Conservation (phyloP, 2,797 vertebrate species). For the Chiroxiphia lanceolata region DNA sequence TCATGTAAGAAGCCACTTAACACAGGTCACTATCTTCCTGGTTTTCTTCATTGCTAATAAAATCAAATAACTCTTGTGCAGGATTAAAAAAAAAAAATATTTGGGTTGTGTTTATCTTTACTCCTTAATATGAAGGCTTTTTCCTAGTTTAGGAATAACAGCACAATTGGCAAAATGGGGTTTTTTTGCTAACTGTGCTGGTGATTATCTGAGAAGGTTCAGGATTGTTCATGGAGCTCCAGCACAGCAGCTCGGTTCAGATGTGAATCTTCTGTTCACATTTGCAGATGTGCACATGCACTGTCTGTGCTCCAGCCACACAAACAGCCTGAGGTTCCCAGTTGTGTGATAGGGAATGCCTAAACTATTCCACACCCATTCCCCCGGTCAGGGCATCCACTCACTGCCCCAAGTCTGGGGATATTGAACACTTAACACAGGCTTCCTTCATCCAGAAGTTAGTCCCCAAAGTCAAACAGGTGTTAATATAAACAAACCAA, state of each 20-base stretch:
- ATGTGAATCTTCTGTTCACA: neutral
- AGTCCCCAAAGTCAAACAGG: conserved; percentile 58
- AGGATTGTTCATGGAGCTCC: neutral
- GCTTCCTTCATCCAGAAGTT: conserved; percentile 43
- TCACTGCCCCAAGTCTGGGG: neutral
- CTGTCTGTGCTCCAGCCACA: neutral
- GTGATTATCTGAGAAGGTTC: neutral
- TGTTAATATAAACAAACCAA: conserved; percentile 68
- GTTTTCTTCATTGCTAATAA: neutral
- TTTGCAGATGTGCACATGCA: neutral
- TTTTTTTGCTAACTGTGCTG: neutral
- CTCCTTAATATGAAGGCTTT: neutral
- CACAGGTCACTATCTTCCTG: neutral
- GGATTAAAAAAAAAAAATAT: neutral
- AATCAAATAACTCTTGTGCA: neutral
- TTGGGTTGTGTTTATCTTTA: neutral
- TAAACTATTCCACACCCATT: neutral
- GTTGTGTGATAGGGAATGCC: neutral
- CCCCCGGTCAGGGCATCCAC: neutral
- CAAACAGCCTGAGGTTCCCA: fast-evolving
- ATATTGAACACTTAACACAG: conserved; percentile 27
- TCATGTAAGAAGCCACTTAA: neutral
- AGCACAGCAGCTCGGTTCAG: neutral
- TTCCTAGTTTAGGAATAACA: neutral
- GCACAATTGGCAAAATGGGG: neutral